Percentiles rank a stretch among this genome's conserved stretches.
Evolutionary conservation across 1,140 invertebrate species (phyloP).

Genomic region (Pollicipes pollicipes): DNA sequence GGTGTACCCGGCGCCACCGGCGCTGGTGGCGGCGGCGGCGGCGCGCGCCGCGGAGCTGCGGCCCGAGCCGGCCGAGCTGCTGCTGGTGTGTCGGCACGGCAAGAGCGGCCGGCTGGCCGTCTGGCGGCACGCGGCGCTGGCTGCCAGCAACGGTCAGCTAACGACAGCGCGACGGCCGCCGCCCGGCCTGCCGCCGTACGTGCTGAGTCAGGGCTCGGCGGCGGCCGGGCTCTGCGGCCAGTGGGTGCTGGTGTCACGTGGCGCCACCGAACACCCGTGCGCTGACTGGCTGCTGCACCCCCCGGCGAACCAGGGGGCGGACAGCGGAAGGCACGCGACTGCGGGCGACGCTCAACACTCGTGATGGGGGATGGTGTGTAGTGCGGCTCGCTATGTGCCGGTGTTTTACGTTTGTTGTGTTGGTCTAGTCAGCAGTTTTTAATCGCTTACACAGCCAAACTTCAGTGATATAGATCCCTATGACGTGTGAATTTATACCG

Average conservation of each 20-base stretch:
- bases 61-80: neutral
- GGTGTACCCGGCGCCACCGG: neutral
- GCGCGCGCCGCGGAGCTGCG: neutral
- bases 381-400: too few species aligned
- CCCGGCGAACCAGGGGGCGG: too few species aligned
- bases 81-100: slow-evolving; percentile 6
- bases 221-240: neutral
- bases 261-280: too few species aligned
- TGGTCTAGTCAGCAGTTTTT: too few species aligned
- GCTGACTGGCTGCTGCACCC: too few species aligned
- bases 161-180: neutral
- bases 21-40: neutral
- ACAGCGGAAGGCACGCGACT: too few species aligned
- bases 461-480: too few species aligned
- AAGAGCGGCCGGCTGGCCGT: neutral
- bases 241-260: neutral
- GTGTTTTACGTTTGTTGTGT: too few species aligned
- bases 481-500: too few species aligned
- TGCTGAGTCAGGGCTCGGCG: neutral
- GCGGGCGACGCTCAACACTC: too few species aligned
- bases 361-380: too few species aligned
- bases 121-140: neutral
- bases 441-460: too few species aligned
- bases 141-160: neutral
- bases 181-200: neutral